phyloP scores from a whole-genome alignment of 37 sponge, comb jelly and placozoan species.

The Chondrilla cf. caribensis region DNA sequence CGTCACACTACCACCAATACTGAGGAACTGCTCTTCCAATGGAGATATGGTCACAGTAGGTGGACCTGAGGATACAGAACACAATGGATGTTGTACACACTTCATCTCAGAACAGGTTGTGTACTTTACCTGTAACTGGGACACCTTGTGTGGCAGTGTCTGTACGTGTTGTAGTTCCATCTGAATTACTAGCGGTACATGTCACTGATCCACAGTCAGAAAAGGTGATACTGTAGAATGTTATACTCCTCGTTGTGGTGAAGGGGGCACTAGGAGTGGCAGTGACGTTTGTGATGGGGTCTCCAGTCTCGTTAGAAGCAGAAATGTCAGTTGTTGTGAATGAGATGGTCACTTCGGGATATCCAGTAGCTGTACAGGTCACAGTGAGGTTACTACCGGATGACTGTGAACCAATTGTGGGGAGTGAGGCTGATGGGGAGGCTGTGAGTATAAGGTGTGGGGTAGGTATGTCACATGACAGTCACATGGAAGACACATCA shows the following conservation, averaged over 20 bases:
- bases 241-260: not conserved
- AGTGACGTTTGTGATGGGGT: not conserved
- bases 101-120: not conserved
- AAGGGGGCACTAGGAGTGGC: constrained; percentile 1
- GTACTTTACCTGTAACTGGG: constrained; percentile 2
- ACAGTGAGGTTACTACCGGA: not conserved
- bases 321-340: not conserved
- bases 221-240: not conserved
- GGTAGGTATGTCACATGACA: too few species aligned
- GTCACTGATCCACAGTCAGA: constrained; percentile 25
- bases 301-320: not conserved
- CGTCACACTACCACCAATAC: not conserved
- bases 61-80: not conserved
- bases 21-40: not conserved
- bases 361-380: constrained; percentile 7
- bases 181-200: not conserved
- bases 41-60: constrained; percentile 14
- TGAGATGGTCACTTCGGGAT: constrained; percentile 15
- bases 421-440: not conserved
- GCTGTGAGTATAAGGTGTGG: not conserved
- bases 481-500: too few species aligned
- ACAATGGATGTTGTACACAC: too few species aligned
- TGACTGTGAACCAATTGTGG: not conserved
- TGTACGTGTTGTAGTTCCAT: not conserved
- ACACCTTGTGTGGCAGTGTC: not conserved